Evolutionary conservation across 2,888 invertebrate genomes (phyloP).

Genomic region (Zygaena filipendulae): DNA sequence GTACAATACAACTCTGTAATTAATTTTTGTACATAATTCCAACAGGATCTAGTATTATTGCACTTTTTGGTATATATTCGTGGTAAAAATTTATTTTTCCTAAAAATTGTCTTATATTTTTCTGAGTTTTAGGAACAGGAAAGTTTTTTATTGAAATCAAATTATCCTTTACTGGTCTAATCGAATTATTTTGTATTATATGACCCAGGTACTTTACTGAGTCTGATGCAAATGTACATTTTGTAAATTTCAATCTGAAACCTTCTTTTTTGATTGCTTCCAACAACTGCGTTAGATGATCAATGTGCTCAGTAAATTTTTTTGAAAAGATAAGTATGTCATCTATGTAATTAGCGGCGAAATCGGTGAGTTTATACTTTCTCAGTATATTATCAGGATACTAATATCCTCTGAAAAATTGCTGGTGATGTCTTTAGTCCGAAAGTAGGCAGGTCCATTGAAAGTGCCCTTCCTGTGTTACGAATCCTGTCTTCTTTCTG

Average conservation of each 20-base stretch:
- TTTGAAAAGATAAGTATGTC: constrained; percentile 19
- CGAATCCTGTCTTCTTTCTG: constrained; percentile 22
- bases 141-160: constrained; percentile 14
- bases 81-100: constrained; percentile 20
- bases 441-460: constrained; percentile 24
- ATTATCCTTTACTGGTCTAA: constrained; percentile 19
- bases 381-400: constrained; percentile 6
- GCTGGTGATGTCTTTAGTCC: constrained; percentile 22
- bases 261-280: constrained; percentile 15
- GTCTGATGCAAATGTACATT: constrained; percentile 18
- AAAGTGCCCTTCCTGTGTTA: constrained; percentile 22
- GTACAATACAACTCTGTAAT: no score
- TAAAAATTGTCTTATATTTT: constrained; percentile 18
- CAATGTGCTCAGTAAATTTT: constrained; percentile 17
- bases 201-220: constrained; percentile 19
- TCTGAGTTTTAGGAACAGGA: constrained; percentile 15
- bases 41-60: constrained; percentile 17
- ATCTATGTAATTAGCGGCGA: constrained; percentile 11
- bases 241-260: constrained; percentile 17
- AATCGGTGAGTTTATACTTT: constrained; percentile 6
- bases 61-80: constrained; percentile 16
- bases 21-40: background rate
- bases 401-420: constrained; percentile 15
- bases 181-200: constrained; percentile 19
- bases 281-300: constrained; percentile 15